Conservation (phyloP, 2,113 vertebrate species). For the Colistium nudipinnis region DNA sequence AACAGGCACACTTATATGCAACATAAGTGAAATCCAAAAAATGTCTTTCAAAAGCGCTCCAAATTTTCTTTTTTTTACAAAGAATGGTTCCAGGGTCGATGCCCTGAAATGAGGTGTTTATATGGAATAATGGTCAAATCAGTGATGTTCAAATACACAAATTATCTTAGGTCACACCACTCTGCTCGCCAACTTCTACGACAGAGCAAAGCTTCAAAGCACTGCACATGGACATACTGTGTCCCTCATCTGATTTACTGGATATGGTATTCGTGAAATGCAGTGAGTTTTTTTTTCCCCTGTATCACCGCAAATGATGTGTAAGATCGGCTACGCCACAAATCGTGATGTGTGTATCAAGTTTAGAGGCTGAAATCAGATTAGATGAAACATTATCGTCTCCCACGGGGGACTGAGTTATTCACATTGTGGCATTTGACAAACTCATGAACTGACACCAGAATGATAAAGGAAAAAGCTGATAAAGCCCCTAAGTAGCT, state of each 20-base stretch:
- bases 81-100: neutral
- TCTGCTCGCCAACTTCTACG: neutral
- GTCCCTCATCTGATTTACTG: conserved; percentile 34
- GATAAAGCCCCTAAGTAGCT: neutral
- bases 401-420: conserved; percentile 16
- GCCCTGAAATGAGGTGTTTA: conserved; percentile 11
- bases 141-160: conserved; percentile 23
- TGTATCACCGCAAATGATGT: conserved; percentile 31
- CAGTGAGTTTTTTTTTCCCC: conserved; percentile 12
- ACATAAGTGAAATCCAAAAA: conserved; percentile 21
- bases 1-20: conserved; percentile 24
- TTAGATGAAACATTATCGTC: conserved; percentile 41
- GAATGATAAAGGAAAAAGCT: neutral
- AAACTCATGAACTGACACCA: conserved; percentile 11
- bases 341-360: conserved; percentile 26
- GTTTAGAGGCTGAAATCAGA: conserved; percentile 42
- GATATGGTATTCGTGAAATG: conserved; percentile 29
- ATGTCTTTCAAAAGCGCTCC: neutral
- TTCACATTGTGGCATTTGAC: conserved; percentile 13
- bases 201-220: neutral
- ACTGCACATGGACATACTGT: conserved; percentile 13
- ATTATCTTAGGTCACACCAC: neutral
- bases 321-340: conserved; percentile 37
- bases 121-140: conserved; percentile 16
- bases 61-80: conserved; percentile 25